Evolutionary conservation across 2,797 vertebrate species (phyloP), one percentile per base, ranked within the genome.

Genomic region (Amniataba percoides): DNA sequence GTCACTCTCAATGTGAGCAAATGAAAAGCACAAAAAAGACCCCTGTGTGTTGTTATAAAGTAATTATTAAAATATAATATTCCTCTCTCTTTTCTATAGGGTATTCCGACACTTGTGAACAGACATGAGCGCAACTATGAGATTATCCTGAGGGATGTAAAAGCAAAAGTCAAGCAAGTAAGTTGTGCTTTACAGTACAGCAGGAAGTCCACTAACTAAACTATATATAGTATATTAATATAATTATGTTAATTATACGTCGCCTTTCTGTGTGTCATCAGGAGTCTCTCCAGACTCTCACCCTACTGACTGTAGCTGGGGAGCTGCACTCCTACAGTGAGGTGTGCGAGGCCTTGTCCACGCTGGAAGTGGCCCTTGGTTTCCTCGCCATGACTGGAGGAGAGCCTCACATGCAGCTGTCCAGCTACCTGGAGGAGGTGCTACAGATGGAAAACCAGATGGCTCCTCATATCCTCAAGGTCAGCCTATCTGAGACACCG

Each of bases 261-360:
- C 15, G 1, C 36, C 3, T 81, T 18, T 70, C 8, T 49, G 55
- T 34, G 31, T 74, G 18, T 55, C 61, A 18, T 63, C 91, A 99
- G 97, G 93, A 89, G 73, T 80, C 96, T 42, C 95, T 98, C 42
- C 94, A 96, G 72, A 92, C 74, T 19, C 93, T 95, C 19, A 92
- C 81, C 27, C 85, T 95, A 82, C 89, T 85, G 6, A 77, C 89
- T 6, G 88, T 99, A 87, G 87, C 92, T 2, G 95, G 95, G 57
- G 96, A 98, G 57, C 94, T 99, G 25, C 96, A 96, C 83, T 96
- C 96, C 39, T 98, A 97, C 88, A 99, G 96, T 3, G 97, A 99
- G 1, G 93, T 96, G 84, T 99, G 97, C 46, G 98, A 99, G 46
- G 97, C 97, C 7, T 88, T 99, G 78, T 95, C 95, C 7, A 89